A percentile compares a stretch with the other conserved stretches of the same genome.
phyloP scores from a whole-genome alignment of 2,888 invertebrate genomes.

The Mythimna pallens region DNA sequence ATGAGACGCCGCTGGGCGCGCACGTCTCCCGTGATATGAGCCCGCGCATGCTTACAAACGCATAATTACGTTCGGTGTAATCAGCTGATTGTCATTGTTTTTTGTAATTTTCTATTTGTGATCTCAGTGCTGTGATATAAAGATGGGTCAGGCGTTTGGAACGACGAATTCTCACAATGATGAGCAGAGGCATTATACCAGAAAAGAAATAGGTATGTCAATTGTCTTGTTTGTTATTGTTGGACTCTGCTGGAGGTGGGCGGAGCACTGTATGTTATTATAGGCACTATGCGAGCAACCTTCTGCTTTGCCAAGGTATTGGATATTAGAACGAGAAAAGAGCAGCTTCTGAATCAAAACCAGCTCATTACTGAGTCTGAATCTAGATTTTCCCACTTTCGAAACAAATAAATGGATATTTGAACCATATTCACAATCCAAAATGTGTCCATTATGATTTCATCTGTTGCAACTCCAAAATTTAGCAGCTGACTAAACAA shows the following conservation, averaged over 20 bases:
- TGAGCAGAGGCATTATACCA: conserved; percentile 82
- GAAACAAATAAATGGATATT: too few species aligned
- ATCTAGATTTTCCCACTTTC: neutral
- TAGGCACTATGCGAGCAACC: conserved; percentile 5
- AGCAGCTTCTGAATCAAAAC: neutral
- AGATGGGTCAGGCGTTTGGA: conserved; percentile 89
- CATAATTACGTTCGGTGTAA: conserved; percentile 67
- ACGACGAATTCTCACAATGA: conserved; percentile 86
- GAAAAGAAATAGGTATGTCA: conserved; percentile 87
- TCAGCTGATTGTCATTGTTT: conserved; percentile 78
- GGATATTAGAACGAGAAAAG: neutral
- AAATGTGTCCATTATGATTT: neutral
- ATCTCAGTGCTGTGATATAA: conserved; percentile 80
- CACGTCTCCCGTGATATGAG: conserved; percentile 72
- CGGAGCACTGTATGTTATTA: conserved; percentile 32
- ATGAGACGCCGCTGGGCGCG: conserved; percentile 74
- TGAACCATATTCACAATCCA: neutral
- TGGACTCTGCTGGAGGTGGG: conserved; percentile 36
- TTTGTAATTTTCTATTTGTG: conserved; percentile 70
- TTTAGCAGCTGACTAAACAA: neutral
- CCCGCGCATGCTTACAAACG: conserved; percentile 79
- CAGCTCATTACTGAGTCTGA: neutral
- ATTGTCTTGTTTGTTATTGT: conserved; percentile 63
- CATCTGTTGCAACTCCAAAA: conserved; percentile 1
- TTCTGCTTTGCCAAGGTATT: conserved; percentile 11